Conservation (phyloP, 2,888 invertebrate species). For the Dynastes tityus region DNA sequence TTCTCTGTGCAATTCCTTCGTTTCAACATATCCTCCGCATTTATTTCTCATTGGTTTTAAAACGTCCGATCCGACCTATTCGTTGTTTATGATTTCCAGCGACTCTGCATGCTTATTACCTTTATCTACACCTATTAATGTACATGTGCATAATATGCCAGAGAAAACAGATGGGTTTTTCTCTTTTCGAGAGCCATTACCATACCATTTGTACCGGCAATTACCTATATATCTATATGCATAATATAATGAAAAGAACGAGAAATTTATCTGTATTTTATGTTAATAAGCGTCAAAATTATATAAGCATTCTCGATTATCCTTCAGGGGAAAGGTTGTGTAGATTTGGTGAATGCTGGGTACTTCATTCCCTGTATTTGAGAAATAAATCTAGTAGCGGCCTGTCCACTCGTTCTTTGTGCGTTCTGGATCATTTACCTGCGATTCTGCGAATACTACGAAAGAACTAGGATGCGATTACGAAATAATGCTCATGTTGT, state of each 20-base stretch:
- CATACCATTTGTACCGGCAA: too few relatives aligned
- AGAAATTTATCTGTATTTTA: background rate
- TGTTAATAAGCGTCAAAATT: background rate
- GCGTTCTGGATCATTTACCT: conserved; percentile 9
- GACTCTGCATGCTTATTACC: too few relatives aligned
- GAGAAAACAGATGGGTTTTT: too few relatives aligned
- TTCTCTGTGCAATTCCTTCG: too few relatives aligned
- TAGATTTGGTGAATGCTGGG: background rate
- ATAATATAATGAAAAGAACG: background rate
- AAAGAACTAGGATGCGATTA: conserved; percentile 1
- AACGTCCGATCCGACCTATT: too few relatives aligned
- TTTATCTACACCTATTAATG: too few relatives aligned
- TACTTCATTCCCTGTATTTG: background rate
- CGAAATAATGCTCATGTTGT: background rate
- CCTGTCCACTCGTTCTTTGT: background rate
- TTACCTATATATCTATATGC: too few relatives aligned
- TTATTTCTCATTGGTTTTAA: too few relatives aligned
- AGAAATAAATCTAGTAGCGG: background rate
- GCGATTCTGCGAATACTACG: background rate
- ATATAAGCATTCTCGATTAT: background rate
- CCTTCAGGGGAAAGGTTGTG: background rate
- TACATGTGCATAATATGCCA: too few relatives aligned
- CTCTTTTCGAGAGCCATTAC: too few relatives aligned
- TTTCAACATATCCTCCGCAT: too few relatives aligned
- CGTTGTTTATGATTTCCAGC: too few relatives aligned